Base-by-base conservation (phyloP, 2,113 vertebrate species). In the Lathamus discolor region DNA sequence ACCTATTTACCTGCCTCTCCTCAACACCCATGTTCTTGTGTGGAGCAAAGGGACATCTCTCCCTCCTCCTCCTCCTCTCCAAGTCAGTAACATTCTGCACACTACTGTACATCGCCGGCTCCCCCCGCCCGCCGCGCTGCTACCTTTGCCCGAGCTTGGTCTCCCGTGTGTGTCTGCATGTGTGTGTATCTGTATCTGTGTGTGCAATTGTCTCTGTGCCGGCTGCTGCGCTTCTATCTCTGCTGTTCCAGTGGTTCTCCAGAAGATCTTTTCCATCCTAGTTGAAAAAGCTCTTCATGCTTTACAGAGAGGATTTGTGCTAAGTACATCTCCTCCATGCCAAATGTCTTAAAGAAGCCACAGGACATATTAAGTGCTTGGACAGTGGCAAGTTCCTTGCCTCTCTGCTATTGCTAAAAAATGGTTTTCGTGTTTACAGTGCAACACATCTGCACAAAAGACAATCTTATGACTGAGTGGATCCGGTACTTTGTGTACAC, bases 1-100 rank as follows among this genome's bases (percentile, higher is more conserved):
- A 7, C 74, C 52, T 4, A 1, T 9, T 76, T 76, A 22, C 28
- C 75, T 57, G 69, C 51, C 1, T 29, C 12, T 5, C 44, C 43
- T 37, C 63, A 15, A 1, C 25, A 2, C 7, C 14, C 15, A 7
- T 9, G 70, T n/a, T 68, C 39, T 78, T 8, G 54, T 57, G 13
- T 2, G 28, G 43, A 75, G 83, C 91, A 4, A 37, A 7, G 61
- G 39, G 46, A 66, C 54, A 17, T 24, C 48, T 24, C 57, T 76
- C 52, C 66, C 78, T 92, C 91, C 93, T 92, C 91, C 93, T 84
- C 37, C 92, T 88, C 7, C 63, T 76, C 55, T 49, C 94, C 91
- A 49, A 95, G 86, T 7, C 85, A 6, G 72, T 35, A 35, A 9
- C 48, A 2, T 31, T 88, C 59, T 16, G 74, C 74, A 12, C 80